Conservation (phyloP, 2,888 invertebrate genomes). For the Sinopyrophorus schimmeli region DNA sequence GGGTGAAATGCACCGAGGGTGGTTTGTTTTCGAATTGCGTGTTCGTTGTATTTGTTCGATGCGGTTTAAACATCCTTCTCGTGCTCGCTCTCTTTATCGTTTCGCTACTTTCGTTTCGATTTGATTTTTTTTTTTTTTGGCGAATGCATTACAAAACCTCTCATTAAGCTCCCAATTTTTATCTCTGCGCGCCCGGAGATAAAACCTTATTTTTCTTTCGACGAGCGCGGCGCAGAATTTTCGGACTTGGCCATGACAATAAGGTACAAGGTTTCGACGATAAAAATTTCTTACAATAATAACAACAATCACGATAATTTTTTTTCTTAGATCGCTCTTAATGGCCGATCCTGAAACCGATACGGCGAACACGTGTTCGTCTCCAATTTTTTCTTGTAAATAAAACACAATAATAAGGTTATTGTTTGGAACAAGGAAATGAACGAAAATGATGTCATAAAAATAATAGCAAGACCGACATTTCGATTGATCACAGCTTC, state of each 20-base stretch:
- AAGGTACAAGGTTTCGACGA: constrained; percentile 22
- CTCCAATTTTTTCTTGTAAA: too few relatives aligned
- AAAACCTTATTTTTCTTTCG: not conserved
- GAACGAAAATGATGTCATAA: constrained; percentile 1
- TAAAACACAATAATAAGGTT: not conserved
- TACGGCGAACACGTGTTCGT: too few relatives aligned
- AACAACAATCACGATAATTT: constrained; percentile 10
- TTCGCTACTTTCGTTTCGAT: too few relatives aligned
- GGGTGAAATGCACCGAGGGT: constrained; percentile 41
- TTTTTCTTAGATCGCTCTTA: too few relatives aligned
- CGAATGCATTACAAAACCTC: too few relatives aligned
- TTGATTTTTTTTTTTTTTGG: too few relatives aligned
- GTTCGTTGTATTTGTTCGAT: constrained; percentile 44
- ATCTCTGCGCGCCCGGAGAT: not conserved
- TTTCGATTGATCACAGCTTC: too few relatives aligned
- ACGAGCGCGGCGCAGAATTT: constrained; percentile 12
- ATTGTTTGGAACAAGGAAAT: not conserved
- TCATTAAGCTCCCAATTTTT: too few relatives aligned
- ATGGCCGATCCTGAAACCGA: too few relatives aligned
- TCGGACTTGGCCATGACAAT: constrained; percentile 25
- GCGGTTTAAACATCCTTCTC: constrained; percentile 38
- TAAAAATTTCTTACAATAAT: constrained; percentile 10
- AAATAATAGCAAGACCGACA: not conserved
- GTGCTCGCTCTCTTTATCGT: constrained; percentile 6
- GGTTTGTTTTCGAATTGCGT: constrained; percentile 37